Evolutionary conservation across 2,113 vertebrate species (phyloP).

Genomic region (Rhinogobius similis): DNA sequence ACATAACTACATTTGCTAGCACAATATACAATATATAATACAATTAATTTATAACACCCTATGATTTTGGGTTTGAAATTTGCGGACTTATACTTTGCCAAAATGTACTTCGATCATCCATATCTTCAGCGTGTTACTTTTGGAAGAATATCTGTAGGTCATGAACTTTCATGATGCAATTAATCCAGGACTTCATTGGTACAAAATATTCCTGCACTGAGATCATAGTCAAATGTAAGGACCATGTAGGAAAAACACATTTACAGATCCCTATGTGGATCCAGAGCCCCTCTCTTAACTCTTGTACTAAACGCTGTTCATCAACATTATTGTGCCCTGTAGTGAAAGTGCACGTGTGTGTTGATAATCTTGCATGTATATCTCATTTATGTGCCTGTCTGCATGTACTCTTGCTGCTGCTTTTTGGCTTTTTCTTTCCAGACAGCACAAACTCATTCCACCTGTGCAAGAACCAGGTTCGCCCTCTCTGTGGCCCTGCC

Average conservation of each 20-base stretch:
- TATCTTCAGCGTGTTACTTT: background rate
- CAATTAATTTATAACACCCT: background rate
- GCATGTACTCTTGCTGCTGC: conserved; percentile 27
- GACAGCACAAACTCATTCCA: conserved; percentile 55
- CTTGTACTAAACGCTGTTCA: conserved; percentile 13
- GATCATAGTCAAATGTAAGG: conserved; percentile 28
- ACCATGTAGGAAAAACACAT: conserved; percentile 22
- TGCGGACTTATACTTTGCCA: background rate
- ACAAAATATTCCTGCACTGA: conserved; percentile 17
- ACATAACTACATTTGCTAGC: background rate
- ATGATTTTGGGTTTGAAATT: background rate
- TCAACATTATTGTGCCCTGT: background rate
- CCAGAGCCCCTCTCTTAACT: conserved; percentile 15
- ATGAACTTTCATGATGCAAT: conserved; percentile 16
- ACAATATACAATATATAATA: background rate
- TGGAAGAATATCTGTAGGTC: conserved; percentile 8
- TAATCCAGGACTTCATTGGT: background rate
- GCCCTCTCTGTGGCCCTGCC: conserved; percentile 19
- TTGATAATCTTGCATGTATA: conserved; percentile 10
- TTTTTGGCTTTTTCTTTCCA: conserved; percentile 8
- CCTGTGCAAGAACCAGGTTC: conserved; percentile 30
- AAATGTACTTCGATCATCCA: background rate
- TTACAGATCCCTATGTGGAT: conserved; percentile 10
- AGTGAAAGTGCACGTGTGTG: conserved; percentile 7
- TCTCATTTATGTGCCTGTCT: conserved; percentile 23